Percentiles rank a stretch among this genome's conserved stretches.
phyloP scores from a whole-genome alignment of 2,888 invertebrate species.

The Omphaloscelis lunosa region DNA sequence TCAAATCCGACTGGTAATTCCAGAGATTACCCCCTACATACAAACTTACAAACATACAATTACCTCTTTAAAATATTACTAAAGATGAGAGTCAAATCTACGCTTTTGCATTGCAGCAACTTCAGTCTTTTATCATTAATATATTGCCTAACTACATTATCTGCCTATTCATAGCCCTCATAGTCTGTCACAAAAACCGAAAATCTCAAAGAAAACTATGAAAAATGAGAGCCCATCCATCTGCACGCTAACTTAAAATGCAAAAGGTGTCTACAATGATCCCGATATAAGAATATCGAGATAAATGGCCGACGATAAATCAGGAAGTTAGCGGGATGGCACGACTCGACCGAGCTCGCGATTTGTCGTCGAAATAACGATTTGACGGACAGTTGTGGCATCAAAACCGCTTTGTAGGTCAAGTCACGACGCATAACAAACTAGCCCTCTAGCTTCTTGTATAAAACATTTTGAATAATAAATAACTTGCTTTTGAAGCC shows the following conservation, averaged over 20 bases:
- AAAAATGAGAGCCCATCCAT: constrained; percentile 9
- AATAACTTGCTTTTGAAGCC: constrained; percentile 50
- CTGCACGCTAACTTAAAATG: constrained; percentile 41
- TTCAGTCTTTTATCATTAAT: neutral
- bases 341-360: constrained; percentile 63
- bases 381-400: constrained; percentile 75
- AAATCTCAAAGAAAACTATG: neutral
- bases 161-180: neutral
- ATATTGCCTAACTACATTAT: neutral
- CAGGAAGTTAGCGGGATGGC: constrained; percentile 79
- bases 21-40: too few relatives aligned
- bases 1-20: too few relatives aligned
- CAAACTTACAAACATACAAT: too few relatives aligned
- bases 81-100: neutral
- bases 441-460: constrained; percentile 67
- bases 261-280: constrained; percentile 65
- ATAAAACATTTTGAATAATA: constrained; percentile 72
- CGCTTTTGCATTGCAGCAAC: neutral
- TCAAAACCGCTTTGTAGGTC: constrained; percentile 73
- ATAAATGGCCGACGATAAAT: constrained; percentile 85
- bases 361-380: constrained; percentile 81
- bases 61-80: too few relatives aligned
- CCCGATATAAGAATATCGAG: constrained; percentile 76
- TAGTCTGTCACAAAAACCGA: neutral
- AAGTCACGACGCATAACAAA: constrained; percentile 73